Base-by-base conservation (phyloP, 1,140 invertebrate species). In the Panagrolaimus sp. region DNA sequence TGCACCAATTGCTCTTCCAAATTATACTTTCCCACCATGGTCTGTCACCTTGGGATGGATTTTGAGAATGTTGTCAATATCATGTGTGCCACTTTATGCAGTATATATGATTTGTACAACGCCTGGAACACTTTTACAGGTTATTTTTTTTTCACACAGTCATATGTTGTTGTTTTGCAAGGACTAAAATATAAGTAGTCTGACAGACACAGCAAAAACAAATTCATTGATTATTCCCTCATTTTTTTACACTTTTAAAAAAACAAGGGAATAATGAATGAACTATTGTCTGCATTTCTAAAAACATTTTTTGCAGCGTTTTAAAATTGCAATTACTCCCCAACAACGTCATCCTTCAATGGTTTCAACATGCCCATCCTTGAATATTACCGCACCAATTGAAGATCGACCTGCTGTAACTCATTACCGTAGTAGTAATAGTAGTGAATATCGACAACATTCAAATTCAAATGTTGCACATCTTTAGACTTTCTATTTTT, bases 21-120 rank as follows among this genome's bases (percentile, higher is more conserved):
- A 75, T 48, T 83, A 82, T 69, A 76, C 48, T 0, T 78, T 78
- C 45, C 77, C 72, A 24, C 38, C 26, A 65, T 82, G 80, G 80
- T 83, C 82, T 44, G 80, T 83, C 7, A 55, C 24, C 17, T 15
- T 82, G 1, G 80, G 80, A 44, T 81, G 80, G 80, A 17, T 82
- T 15, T 65, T 82, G 8, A 68, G 80, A 26, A 46, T 83, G 70
- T 65, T 82, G 1, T 82, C 80, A 1, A 72, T 82, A 62, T 21
- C 66, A 0, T 77, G 75, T 28, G 71, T 81, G 43, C 79, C 79
- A 15, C 24, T 64, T 58, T 78, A 71, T 48, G 66, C 65, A 9
- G 65, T 81, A 24, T 80, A 81, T 63, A 32, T 83, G 65, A 71
- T 81, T 28, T 55, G 58, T 17, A 66, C 43, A 21, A 70, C 77